Evolutionary conservation across 1,140 invertebrate species (phyloP), one percentile per base, ranked within the genome.

Genomic region (Trichogramma pretiosum): DNA sequence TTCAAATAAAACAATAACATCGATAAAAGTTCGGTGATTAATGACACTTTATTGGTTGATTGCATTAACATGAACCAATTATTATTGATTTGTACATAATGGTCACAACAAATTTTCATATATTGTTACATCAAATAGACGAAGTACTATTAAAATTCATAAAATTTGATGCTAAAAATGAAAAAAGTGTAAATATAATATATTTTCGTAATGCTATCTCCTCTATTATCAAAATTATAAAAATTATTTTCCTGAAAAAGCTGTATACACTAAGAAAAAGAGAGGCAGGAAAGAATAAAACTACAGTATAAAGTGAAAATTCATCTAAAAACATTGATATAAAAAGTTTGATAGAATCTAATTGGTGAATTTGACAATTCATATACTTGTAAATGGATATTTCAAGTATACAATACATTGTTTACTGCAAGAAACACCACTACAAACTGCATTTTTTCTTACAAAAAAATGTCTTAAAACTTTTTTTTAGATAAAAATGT

Each of bases 61-160:
- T 63, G 64, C 66, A 65, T 64, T 68, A 70, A 67, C 68, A 70
- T 46, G 46, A 51, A 11, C 30, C 39, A 51, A 69, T 68, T 66
- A 70, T 69, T 68, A 64, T 63, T 59, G 68, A 61, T 70, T 70
- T 70, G 65, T 69, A 70, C 67, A 68, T 68, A 70, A 67, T 57
- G 57, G 63, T 56, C 57, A 60, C 60, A 63, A 67, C 63, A 63
- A 56, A 61, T 48, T 63, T 62, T 68, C 65, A 62, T 64, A 66
- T 62, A 62, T 53, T 62, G 63, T 61, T 65, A 52, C 67, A 63
- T 67, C 58, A 64, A 63, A 67, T 68, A 65, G 65, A 67, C 56
- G 56, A 57, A 50, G 60, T 66, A 67, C 61, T 60, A 61, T 59
- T 65, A 60, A 50, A 51, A 46, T 50, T 55, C 33, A 33, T 42